Evolutionary conservation across 2,113 vertebrate genomes (phyloP).

Genomic region (Vulpes vulpes): DNA sequence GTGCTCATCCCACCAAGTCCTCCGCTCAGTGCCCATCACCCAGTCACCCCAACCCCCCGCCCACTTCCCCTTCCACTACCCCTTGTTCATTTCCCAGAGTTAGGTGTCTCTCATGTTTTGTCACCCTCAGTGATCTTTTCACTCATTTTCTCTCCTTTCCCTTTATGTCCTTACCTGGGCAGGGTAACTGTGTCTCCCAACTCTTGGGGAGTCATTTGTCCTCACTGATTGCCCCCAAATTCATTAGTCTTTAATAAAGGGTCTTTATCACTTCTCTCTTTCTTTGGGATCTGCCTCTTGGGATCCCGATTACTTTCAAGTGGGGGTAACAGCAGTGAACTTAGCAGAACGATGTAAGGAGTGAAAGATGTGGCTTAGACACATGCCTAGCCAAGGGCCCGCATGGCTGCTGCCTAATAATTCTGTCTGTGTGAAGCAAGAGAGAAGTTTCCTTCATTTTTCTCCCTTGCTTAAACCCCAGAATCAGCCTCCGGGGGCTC

Average conservation of each 20-base stretch:
- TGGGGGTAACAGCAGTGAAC: neutral
- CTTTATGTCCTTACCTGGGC: neutral
- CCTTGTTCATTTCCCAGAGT: no score
- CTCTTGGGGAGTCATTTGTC: neutral
- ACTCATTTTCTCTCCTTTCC: no score
- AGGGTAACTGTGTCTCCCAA: neutral
- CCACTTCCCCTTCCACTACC: no score
- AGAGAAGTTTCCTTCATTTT: neutral
- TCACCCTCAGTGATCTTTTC: no score
- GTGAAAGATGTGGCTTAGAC: neutral
- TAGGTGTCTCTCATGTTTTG: no score
- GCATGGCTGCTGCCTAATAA: neutral
- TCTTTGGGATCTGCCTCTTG: neutral
- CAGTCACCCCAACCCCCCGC: no score
- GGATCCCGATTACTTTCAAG: neutral
- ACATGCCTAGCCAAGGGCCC: neutral
- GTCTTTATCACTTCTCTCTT: neutral
- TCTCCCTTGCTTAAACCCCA: neutral
- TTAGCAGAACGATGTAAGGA: neutral
- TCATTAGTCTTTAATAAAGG: neutral
- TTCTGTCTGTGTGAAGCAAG: neutral
- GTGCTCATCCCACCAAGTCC: no score
- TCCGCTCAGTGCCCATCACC: no score
- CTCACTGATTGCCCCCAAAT: neutral
- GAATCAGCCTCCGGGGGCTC: neutral